Conservation (phyloP, 2,113 vertebrate species). For the Microtus richardsoni region DNA sequence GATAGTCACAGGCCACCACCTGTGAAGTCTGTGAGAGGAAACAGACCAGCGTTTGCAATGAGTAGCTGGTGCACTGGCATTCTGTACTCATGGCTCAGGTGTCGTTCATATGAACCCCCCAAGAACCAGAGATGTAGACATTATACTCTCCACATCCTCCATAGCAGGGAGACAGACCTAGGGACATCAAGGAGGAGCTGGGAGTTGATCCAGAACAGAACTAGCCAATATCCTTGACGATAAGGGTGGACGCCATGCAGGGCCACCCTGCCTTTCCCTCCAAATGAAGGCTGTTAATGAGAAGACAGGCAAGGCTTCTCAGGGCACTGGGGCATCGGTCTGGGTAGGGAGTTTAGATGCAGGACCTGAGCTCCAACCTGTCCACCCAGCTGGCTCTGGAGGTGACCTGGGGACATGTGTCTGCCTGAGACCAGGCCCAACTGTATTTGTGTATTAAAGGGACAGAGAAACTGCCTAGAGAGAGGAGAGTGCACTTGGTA, state of each 20-base stretch:
- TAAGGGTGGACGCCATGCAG: accelerated
- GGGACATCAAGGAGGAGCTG: background rate
- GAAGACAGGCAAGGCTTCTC: background rate
- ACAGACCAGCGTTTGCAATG: background rate
- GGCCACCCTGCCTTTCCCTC: background rate
- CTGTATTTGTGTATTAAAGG: background rate
- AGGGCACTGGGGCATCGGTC: accelerated
- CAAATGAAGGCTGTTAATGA: accelerated
- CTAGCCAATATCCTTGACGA: background rate
- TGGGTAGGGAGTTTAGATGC: background rate
- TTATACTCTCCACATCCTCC: accelerated
- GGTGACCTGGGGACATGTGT: background rate
- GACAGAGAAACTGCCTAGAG: background rate
- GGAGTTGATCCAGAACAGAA: background rate
- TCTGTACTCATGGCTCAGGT: accelerated
- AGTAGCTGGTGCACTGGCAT: accelerated
- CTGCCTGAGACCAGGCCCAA: background rate
- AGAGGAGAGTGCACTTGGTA: background rate
- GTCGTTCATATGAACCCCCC: background rate
- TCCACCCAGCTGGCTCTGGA: background rate
- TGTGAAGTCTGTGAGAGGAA: background rate
- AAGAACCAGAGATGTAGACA: background rate
- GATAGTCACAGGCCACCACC: background rate
- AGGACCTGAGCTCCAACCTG: background rate
- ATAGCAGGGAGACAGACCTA: background rate